phyloP scores from a whole-genome alignment of 2,113 vertebrate species.

The Gracilinanus agilis region DNA sequence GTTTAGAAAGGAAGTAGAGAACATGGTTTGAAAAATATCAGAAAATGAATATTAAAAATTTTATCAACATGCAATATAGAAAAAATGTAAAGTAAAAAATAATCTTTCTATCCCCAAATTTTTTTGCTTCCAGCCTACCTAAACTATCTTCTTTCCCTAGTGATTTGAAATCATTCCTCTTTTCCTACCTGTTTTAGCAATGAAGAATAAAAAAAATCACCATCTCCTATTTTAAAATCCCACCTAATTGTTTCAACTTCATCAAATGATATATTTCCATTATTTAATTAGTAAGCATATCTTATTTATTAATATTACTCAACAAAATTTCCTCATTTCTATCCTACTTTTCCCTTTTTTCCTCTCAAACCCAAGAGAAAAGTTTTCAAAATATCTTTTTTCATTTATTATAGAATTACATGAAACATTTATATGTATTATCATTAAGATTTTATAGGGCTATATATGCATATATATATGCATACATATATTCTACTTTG shows the following conservation, averaged over 20 bases:
- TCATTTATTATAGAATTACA: not conserved
- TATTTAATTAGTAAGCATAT: not conserved
- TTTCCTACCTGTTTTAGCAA: not conserved
- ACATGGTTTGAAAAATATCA: too few relatives aligned
- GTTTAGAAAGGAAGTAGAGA: too few relatives aligned
- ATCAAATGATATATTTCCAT: not conserved
- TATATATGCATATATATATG: too few relatives aligned
- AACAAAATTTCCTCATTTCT: not conserved
- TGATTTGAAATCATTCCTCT: not conserved
- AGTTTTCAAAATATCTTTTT: not conserved
- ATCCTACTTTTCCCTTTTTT: not conserved
- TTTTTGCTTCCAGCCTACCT: not conserved
- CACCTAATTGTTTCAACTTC: not conserved
- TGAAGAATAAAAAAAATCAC: not conserved
- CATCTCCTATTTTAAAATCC: not conserved
- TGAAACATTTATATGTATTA: not conserved
- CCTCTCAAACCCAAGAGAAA: not conserved
- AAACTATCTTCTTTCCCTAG: not conserved
- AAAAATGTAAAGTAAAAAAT: too few relatives aligned
- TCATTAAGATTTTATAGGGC: not conserved
- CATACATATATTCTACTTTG: not conserved
- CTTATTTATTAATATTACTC: not conserved
- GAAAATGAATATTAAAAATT: too few relatives aligned
- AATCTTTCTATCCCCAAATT: not conserved
- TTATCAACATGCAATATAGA: too few relatives aligned